Conservation (phyloP, 2,888 invertebrate species). For the Lasiommata megera region DNA sequence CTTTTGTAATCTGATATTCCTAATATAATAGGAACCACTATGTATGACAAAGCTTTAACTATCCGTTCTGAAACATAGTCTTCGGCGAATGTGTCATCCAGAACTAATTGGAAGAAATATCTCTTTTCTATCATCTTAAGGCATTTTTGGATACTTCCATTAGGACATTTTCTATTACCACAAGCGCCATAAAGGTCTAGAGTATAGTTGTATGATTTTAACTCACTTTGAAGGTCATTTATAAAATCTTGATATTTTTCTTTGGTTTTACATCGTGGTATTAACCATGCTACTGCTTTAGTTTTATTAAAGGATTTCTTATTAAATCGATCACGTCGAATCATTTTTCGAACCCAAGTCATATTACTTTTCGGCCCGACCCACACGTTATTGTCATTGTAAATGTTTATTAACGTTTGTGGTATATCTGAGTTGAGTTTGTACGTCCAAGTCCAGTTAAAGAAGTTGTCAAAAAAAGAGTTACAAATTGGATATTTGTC, state of each 20-base stretch:
- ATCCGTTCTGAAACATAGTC: conserved; percentile 61
- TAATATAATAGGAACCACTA: conserved; percentile 58
- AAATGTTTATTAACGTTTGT: conserved; percentile 56
- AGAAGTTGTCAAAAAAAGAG: conserved; percentile 55
- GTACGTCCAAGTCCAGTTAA: conserved; percentile 74
- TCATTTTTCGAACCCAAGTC: conserved; percentile 50
- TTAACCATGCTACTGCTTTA: conserved; percentile 61
- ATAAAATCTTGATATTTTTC: conserved; percentile 50
- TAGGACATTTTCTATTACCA: conserved; percentile 51
- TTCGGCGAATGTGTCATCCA: conserved; percentile 55
- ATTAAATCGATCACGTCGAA: conserved; percentile 37
- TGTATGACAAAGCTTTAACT: conserved; percentile 49
- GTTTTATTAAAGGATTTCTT: conserved; percentile 44
- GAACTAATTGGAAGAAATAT: conserved; percentile 60
- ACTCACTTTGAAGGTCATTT: conserved; percentile 48
- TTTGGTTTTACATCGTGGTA: conserved; percentile 54
- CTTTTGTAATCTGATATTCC: conserved; percentile 55
- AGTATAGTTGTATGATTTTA: conserved; percentile 54
- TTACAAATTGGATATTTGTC: conserved; percentile 56
- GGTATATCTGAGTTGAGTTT: conserved; percentile 62
- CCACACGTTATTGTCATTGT: conserved; percentile 40
- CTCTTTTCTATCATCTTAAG: conserved; percentile 53
- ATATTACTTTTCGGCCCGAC: conserved; percentile 53
- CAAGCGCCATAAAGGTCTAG: conserved; percentile 60
- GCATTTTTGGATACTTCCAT: conserved; percentile 45